phyloP scores from a whole-genome alignment of 2,888 invertebrate genomes.

The Dolichopus griseipennis region DNA sequence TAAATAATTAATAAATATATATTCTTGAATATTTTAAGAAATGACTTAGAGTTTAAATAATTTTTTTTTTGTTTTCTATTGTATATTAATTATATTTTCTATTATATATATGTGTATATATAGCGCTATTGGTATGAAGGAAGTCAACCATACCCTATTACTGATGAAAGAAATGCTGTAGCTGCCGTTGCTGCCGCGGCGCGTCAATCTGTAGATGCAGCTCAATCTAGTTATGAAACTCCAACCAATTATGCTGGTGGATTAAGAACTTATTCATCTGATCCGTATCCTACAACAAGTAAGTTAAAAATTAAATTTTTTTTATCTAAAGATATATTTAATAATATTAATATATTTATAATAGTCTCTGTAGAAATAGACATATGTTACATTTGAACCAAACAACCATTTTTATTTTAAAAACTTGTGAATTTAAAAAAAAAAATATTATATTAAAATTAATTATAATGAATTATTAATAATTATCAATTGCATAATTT shows the following conservation, averaged over 20 bases:
- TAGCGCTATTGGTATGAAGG: slow-evolving; percentile 43
- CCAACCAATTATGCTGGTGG: slow-evolving; percentile 36
- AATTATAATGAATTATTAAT: too few species aligned
- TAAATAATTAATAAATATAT: too few species aligned
- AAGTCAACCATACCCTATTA: slow-evolving; percentile 35
- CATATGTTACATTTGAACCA: too few species aligned
- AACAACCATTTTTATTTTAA: too few species aligned
- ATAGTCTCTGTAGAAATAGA: too few species aligned
- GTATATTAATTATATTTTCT: slow-evolving; percentile 4
- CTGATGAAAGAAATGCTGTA: slow-evolving; percentile 41
- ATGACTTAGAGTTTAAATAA: background rate
- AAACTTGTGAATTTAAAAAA: too few species aligned
- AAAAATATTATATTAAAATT: too few species aligned
- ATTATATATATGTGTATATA: too few species aligned
- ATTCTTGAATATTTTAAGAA: background rate
- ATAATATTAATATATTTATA: too few species aligned
- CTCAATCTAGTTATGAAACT: slow-evolving; percentile 43
- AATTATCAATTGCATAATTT: too few species aligned
- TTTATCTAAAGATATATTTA: too few species aligned
- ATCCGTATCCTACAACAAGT: slow-evolving; percentile 43
- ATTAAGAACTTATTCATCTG: slow-evolving; percentile 40
- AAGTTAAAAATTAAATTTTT: slow-evolving; percentile 18
- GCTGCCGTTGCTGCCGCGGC: slow-evolving; percentile 38
- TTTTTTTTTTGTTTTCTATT: too few species aligned
- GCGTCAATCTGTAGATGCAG: slow-evolving; percentile 43